phyloP scores from a whole-genome alignment of 2,113 vertebrate species.

The Paramormyrops kingsleyae region DNA sequence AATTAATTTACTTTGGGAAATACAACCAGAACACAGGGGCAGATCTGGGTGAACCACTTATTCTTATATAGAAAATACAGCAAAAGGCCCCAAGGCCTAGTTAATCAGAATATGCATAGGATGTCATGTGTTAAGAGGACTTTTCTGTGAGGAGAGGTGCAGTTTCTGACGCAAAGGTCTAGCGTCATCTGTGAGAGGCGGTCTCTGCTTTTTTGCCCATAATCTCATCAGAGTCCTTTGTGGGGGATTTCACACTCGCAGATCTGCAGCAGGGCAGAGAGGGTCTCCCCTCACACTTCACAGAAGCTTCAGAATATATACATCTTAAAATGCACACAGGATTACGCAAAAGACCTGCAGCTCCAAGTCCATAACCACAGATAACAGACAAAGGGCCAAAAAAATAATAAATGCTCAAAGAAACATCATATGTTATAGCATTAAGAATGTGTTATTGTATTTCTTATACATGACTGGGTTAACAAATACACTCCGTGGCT shows the following conservation, averaged over 20 bases:
- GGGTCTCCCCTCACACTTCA: neutral
- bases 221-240: neutral
- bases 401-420: neutral
- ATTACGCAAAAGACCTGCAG: neutral
- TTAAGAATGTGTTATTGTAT: neutral
- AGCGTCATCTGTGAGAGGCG: neutral
- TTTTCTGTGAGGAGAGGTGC: neutral
- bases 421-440: neutral
- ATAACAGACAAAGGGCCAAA: neutral
- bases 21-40: neutral
- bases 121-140: neutral
- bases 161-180: neutral
- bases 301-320: neutral
- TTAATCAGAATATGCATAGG: neutral
- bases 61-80: neutral
- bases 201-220: neutral
- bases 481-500: neutral
- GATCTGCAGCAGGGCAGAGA: neutral
- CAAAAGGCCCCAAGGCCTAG: neutral
- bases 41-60: conserved; percentile 1
- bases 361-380: neutral
- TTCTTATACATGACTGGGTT: neutral
- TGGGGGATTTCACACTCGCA: neutral
- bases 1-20: conserved; percentile 2
- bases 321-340: neutral